Base-by-base conservation (phyloP, 92 coral and sea anemone species). In the Paragorgia papillata region DNA sequence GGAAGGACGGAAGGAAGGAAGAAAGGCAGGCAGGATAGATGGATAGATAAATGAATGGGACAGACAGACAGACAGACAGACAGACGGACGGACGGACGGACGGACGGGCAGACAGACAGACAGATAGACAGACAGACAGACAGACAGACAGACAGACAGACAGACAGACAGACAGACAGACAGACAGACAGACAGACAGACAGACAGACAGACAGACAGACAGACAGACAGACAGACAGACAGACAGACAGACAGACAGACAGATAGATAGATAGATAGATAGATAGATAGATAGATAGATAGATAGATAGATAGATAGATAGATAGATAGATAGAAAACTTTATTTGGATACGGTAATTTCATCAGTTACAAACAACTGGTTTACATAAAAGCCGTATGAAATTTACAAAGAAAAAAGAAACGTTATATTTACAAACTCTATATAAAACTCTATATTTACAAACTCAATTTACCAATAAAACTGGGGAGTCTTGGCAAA, bases 21-120 rank as follows among this genome's bases (percentile, higher is more conserved):
- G 64, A 74, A 49, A 25, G 74, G 74, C 1, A 18, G 31, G 21
- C 10, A 37, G 43, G 43, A 37, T n/a, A n/a, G n/a, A n/a, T n/a
- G n/a, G n/a, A n/a, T n/a, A n/a, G n/a, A n/a, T n/a, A n/a, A n/a
- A n/a, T n/a, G n/a, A n/a, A n/a, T n/a, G n/a, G n/a, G n/a, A 24
- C 5, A 25, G 40, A 6, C 25, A 43, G n/a, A 4, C 0, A 20
- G 76, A 14, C 18, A 0, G 21, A 37, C 0, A 4, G 1, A 25
- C n/a, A 3, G 51, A 25, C 26, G 70, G 34, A 32, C 15, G 14
- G n/a, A n/a, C n/a, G 7, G 12, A 50, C 2, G 56, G 0, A 35
- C 2, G 17, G 5, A 5, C 4, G 25, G 44, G 25, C 9, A 17
- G 40, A 30, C 19, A 3, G 40, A 24, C 15, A 24, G 22, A 24